Evolutionary conservation across 2,888 invertebrate species (phyloP), one percentile per base, ranked within the genome.

Genomic region (Drosophila longiperda): DNA sequence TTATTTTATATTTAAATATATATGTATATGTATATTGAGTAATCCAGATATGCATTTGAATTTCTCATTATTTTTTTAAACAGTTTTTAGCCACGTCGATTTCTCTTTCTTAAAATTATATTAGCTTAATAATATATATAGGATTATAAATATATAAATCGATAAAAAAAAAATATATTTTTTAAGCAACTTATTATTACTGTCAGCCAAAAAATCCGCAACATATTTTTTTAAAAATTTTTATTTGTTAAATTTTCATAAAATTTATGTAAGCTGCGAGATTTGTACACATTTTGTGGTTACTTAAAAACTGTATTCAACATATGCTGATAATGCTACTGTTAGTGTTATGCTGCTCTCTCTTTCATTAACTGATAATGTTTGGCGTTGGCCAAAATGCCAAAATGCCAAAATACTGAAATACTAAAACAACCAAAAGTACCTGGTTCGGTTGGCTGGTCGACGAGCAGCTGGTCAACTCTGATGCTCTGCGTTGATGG

Each of bases 291-390:
- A 23, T 38, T 65, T 42, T 64, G 63, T 23, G 54, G 48, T 62
- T 34, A 64, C 66, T 54, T 38, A 60, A 67, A 67, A 71, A 29
- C 57, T 66, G 80, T 8, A 45, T 45, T 20, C 45, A 45, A 70
- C 78, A 83, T 80, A 80, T 80, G 87, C 67, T 72, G 86, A 77
- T 78, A 67, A 79, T 82, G 71, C 66, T 80, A 68, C 59, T 33
- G 54, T 66, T 70, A 50, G 23, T 54, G 17, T 36, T 23, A n/a
- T 26, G 38, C 53, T 63, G 66, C 67, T 64, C 60, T 64, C 60
- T 34, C 80, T 69, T 75, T 78, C 82, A 80, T 80, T 83, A 80
- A 77, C 80, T 70, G 77, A 59, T 65, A 73, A 77, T 77, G 77
- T 80, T 76, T 69, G 73, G 66, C 58, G 62, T 57, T 53, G 20